phyloP scores from a whole-genome alignment of 2,113 vertebrate species.

The Tupaia tana region DNA sequence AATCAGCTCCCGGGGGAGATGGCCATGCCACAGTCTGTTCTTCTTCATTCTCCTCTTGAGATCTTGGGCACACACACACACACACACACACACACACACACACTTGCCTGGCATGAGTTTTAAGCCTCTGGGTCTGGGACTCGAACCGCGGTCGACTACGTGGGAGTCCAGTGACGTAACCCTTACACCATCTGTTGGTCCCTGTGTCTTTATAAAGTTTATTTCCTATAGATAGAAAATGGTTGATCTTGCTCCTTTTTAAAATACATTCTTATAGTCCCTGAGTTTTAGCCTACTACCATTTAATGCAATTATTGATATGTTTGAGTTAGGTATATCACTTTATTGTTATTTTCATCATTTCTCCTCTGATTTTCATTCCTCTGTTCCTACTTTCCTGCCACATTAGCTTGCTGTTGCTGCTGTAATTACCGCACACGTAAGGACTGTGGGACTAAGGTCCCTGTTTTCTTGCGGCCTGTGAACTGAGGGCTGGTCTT shows the following conservation, averaged over 20 bases:
- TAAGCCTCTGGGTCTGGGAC: too few relatives aligned
- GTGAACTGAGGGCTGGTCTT: neutral
- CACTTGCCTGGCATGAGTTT: too few relatives aligned
- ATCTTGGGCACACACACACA: too few relatives aligned
- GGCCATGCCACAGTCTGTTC: too few relatives aligned
- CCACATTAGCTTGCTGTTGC: neutral
- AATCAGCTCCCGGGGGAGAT: too few relatives aligned
- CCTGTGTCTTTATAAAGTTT: neutral
- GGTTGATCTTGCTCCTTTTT: neutral
- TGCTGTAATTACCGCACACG: neutral
- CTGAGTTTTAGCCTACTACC: neutral
- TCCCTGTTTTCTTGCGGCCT: neutral
- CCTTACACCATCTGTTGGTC: neutral
- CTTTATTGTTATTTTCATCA: neutral
- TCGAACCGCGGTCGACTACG: too few relatives aligned
- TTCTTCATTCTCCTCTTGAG: too few relatives aligned
- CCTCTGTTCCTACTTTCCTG: neutral
- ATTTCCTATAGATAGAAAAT: neutral
- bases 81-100: too few relatives aligned
- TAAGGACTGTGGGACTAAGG: neutral
- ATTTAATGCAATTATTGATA: neutral
- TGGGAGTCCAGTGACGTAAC: too few relatives aligned
- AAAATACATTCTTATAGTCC: neutral
- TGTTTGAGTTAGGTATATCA: neutral
- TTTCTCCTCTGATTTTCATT: neutral